Evolutionary conservation across 2,888 invertebrate species (phyloP).

Genomic region (Cryptophagus acutangulus): DNA sequence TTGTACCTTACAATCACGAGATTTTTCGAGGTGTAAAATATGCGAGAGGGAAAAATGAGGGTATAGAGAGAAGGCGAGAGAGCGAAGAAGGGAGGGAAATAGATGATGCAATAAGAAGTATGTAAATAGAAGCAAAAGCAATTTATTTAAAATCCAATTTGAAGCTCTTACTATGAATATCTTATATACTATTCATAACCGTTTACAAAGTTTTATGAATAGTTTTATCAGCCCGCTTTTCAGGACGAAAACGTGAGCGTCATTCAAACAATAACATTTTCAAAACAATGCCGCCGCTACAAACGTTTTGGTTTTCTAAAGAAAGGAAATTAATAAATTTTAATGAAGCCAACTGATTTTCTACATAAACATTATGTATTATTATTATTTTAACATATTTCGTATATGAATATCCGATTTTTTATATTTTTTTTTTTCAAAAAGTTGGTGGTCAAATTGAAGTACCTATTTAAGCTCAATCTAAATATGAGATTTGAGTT

Average conservation of each 20-base stretch:
- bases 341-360: slow-evolving; percentile 14
- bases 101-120: slow-evolving; percentile 39
- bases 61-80: slow-evolving; percentile 1
- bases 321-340: slow-evolving; percentile 26
- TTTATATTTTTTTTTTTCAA: no score
- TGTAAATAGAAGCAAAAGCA: slow-evolving; percentile 40
- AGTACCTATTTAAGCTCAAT: no score
- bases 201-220: slow-evolving; percentile 30
- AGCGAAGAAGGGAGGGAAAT: slow-evolving; percentile 22
- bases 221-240: slow-evolving; percentile 22
- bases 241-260: slow-evolving; percentile 19
- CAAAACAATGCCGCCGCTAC: slow-evolving; percentile 17
- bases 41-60: no score
- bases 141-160: slow-evolving; percentile 42
- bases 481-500: no score
- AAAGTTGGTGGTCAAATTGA: no score
- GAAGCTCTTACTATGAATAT: slow-evolving; percentile 38
- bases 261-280: slow-evolving; percentile 18
- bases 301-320: slow-evolving; percentile 20
- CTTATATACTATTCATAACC: slow-evolving; percentile 34
- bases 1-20: no score
- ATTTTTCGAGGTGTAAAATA: no score
- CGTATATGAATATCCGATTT: no score
- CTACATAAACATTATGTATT: background rate
- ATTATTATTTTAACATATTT: no score